Base-by-base conservation (phyloP, 1,140 invertebrate genomes). In the Armadillidium nasatum region DNA sequence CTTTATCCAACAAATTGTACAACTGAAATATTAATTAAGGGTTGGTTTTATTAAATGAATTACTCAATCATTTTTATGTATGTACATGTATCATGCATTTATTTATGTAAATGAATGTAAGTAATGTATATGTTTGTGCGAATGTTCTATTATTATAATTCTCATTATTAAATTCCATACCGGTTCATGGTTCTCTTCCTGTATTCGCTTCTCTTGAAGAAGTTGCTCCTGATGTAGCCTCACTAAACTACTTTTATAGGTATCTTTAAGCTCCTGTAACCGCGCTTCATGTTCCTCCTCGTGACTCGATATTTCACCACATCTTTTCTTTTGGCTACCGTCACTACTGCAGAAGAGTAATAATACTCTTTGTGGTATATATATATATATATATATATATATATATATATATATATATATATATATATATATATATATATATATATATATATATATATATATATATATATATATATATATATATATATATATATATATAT, bases 121-220 rank as follows among this genome's bases (percentile, higher is more conserved):
- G n/a, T n/a, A n/a, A n/a, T n/a, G n/a, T n/a, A n/a, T n/a, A n/a
- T n/a, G n/a, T n/a, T n/a, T n/a, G n/a, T n/a, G n/a, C n/a, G n/a
- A n/a, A n/a, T n/a, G n/a, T n/a, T n/a, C n/a, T 33, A 33, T 33
- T 33, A 33, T 33, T 33, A 33, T 33, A 3, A 33, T 33, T 33
- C 1, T 33, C 6, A 33, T 33, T 33, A 33, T 33, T 33, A 33
- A 3, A 33, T 33, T 33, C 33, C 82, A 80, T 77, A 88, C 87
- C 78, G 88, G 87, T 76, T 94, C 92, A 83, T 95, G 91, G 83
- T 95, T 95, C 82, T 93, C 92, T 83, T 94, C 89, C 60, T 91
- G 88, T 44, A 95, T 83, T 79, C 94, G 93, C 22, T 90, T 88
- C 84, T 96, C 94, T 71, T 90, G 88, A 45, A 88, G 84, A 0